phyloP scores from a whole-genome alignment of 2,888 invertebrate genomes.

The Epiblema foenella region DNA sequence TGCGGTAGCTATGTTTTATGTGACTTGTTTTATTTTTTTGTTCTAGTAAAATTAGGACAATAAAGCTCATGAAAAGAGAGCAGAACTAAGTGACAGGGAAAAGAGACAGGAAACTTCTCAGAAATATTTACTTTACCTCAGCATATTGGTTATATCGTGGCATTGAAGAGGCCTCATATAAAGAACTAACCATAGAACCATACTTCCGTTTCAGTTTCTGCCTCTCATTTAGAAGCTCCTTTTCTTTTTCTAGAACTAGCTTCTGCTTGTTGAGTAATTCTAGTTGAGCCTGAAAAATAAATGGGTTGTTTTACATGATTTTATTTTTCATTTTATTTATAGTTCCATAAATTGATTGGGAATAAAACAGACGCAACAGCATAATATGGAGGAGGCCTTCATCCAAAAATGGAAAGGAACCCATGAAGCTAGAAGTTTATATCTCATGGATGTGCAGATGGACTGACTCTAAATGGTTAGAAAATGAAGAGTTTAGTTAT shows the following conservation, averaged over 20 bases:
- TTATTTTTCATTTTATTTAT: no score
- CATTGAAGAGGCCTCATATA: not conserved
- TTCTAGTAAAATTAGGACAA: no score
- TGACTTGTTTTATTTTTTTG: no score
- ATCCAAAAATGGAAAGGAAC: no score
- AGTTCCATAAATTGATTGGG: no score
- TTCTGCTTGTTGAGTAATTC: constrained; percentile 44
- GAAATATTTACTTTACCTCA: not conserved
- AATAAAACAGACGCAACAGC: no score
- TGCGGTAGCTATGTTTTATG: no score
- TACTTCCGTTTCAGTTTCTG: constrained; percentile 34
- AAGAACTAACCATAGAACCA: constrained; percentile 15
- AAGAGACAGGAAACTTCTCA: not conserved
- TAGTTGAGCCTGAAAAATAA: constrained; percentile 38
- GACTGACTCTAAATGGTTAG: no score
- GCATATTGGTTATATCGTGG: not conserved
- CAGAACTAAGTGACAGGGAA: not conserved
- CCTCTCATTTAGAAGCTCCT: constrained; percentile 38
- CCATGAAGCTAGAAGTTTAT: no score
- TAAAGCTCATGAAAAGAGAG: not conserved
- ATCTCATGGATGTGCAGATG: no score
- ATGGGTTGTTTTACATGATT: not conserved
- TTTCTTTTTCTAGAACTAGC: constrained; percentile 42
- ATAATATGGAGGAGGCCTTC: no score
- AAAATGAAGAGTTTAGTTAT: no score